Conservation (phyloP, 2,113 vertebrate genomes). For the Epinephelus lanceolatus region DNA sequence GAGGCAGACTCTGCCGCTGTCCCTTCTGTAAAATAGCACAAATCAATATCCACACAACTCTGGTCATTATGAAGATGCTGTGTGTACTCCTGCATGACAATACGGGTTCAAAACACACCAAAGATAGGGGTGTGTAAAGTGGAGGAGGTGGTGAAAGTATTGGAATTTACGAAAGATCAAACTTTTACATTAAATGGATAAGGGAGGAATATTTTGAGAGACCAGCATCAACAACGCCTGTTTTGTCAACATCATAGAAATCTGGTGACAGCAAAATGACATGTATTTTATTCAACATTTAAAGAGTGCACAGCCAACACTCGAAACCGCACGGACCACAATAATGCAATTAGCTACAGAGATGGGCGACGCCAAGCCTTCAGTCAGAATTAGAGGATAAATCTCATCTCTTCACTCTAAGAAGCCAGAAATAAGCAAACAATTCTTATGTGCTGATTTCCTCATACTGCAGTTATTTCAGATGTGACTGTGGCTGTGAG, state of each 20-base stretch:
- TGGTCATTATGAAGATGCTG: conserved; percentile 55
- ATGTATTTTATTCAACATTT: conserved; percentile 39
- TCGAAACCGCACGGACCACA: conserved; percentile 34
- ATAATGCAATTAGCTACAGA: conserved; percentile 61
- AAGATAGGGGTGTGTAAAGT: background rate
- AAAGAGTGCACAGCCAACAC: conserved; percentile 32
- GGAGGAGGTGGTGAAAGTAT: background rate
- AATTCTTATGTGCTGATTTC: conserved; percentile 25
- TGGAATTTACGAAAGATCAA: background rate
- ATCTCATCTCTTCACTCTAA: conserved; percentile 47
- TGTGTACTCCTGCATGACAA: conserved; percentile 22
- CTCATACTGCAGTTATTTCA: conserved; percentile 12
- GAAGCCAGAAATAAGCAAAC: conserved; percentile 57
- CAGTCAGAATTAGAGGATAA: conserved; percentile 71
- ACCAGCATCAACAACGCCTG: conserved; percentile 2
- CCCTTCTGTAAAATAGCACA: conserved; percentile 40
- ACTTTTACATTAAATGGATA: conserved; percentile 14
- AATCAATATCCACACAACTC: conserved; percentile 61
- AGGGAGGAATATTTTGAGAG: conserved; percentile 8
- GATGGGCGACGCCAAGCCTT: conserved; percentile 54
- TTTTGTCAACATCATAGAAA: conserved; percentile 41
- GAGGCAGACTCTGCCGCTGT: conserved; percentile 57
- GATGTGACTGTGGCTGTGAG: conserved; percentile 3
- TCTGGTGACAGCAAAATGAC: conserved; percentile 36
- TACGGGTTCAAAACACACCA: conserved; percentile 6